Evolutionary conservation across 2,888 invertebrate genomes (phyloP).

Genomic region (Coelopa pilipes): DNA sequence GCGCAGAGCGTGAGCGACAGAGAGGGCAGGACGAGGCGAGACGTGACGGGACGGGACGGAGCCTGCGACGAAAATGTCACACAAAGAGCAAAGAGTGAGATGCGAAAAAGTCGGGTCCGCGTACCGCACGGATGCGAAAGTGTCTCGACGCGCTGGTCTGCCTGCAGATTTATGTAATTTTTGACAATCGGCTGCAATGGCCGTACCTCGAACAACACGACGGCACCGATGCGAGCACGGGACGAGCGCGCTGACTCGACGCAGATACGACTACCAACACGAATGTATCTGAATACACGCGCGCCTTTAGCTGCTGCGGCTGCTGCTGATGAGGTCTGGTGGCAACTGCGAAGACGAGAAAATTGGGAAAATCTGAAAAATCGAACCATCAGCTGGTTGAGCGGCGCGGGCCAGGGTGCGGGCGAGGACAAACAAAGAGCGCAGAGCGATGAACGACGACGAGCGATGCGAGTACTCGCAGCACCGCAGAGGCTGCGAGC

Average conservation of each 20-base stretch:
- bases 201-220: neutral
- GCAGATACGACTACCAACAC: neutral
- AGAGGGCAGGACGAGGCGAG: neutral
- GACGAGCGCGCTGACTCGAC: too few relatives aligned
- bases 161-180: neutral
- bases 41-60: conserved; percentile 1
- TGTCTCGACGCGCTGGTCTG: neutral
- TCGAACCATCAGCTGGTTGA: conserved; percentile 21
- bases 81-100: conserved; percentile 11
- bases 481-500: conserved; percentile 1
- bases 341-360: neutral
- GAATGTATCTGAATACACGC: conserved; percentile 13
- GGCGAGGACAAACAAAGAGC: neutral
- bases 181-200: conserved; percentile 16
- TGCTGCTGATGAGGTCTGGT: neutral
- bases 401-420: neutral
- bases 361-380: conserved; percentile 30
- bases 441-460: neutral
- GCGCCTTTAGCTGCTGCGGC: neutral
- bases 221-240: too few relatives aligned
- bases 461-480: conserved; percentile 15
- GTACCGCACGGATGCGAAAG: conserved; percentile 8
- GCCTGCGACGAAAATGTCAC: neutral
- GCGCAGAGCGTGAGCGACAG: neutral
- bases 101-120: neutral